Evolutionary conservation across 2,797 vertebrate species (phyloP), one percentile per base, ranked within the genome.

Genomic region (Linurgus olivaceus): DNA sequence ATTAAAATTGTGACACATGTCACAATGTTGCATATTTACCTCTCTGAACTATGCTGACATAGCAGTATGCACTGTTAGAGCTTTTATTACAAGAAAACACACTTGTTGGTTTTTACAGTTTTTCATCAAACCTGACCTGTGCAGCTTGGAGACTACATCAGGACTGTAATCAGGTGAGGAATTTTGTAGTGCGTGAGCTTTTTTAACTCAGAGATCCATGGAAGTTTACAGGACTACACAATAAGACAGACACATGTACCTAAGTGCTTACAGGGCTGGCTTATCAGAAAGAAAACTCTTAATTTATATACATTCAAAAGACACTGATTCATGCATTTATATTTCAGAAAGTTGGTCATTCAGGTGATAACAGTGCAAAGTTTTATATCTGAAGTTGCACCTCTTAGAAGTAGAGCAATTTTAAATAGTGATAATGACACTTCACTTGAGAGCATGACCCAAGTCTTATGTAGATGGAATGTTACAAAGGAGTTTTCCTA

Each of bases 241-340:
- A 2, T 29, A 55, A 51, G 33, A 37, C 2, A 84, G 70, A 48
- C 18, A n/a, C 1, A 6, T 4, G 4, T 16, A 50, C 0, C 0
- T 8, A 51, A 76, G 44, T 31, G 29, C 28, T 85, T 33, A 40
- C 14, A 37, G 33, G 66, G 35, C 4, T 55, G 18, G 19, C 35
- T 79, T 47, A n/a, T 16, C 31, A 62, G 51, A 72, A 57, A 88
- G 83, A 51, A 93, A 92, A 70, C n/a, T 80, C 48, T 79, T 52
- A 13, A 51, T 67, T 85, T 71, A 33, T 33, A 73, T 8, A 37
- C 25, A 45, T 40, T 17, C 45, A 29, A 85, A 86, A 48, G 26
- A 40, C 18, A 75, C 16, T 2, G 11, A 75, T 61, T 77, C 29
- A 35, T 33, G 29, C 19, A 38, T 24, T 73, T 84, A 0, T 63